Evolutionary conservation across 1,140 invertebrate species (phyloP).

Genomic region (Anthonomus grandis): DNA sequence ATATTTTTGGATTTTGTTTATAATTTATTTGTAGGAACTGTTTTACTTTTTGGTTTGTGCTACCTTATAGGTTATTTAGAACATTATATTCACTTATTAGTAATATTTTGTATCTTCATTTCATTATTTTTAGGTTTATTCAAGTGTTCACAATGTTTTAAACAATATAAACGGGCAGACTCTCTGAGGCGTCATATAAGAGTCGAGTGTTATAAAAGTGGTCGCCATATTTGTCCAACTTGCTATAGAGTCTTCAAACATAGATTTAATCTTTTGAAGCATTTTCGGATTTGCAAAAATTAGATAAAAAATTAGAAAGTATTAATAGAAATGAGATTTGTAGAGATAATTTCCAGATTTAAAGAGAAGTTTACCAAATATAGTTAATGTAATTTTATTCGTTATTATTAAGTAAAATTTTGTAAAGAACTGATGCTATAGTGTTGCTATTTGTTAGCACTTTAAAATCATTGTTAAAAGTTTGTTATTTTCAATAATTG

Average conservation of each 20-base stretch:
- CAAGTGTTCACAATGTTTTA: conserved; percentile 4
- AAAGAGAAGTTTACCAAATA: no score
- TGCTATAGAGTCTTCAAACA: conserved; percentile 37
- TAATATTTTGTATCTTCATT: not conserved
- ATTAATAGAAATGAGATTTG: no score
- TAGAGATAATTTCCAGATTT: no score
- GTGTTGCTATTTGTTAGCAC: no score
- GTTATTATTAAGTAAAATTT: no score
- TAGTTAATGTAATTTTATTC: no score
- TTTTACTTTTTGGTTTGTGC: not conserved
- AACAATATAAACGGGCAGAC: conserved; percentile 44
- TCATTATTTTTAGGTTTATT: not conserved
- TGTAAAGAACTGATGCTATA: not conserved
- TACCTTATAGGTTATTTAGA: not conserved
- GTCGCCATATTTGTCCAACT: conserved; percentile 50
- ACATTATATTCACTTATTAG: not conserved
- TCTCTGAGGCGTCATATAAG: conserved; percentile 54
- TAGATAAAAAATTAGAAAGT: no score
- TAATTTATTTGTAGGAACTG: not conserved
- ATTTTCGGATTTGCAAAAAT: not conserved
- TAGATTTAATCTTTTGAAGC: not conserved
- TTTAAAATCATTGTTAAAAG: not conserved
- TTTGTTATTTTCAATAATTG: no score
- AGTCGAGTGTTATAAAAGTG: conserved; percentile 53
- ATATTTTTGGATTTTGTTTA: not conserved